Base-by-base conservation (phyloP, 2,888 invertebrate genomes). In the Nycteola revayana region DNA sequence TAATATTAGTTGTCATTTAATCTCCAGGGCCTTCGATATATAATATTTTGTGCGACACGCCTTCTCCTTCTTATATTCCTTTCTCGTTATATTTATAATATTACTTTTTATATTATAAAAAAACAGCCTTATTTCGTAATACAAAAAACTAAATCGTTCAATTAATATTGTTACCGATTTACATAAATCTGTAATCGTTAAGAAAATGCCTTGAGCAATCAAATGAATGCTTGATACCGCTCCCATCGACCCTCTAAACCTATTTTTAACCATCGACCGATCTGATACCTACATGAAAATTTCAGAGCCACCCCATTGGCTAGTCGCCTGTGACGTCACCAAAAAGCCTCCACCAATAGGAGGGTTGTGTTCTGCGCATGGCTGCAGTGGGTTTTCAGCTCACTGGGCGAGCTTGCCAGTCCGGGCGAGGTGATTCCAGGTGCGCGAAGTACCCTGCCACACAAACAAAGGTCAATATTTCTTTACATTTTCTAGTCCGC, bases 181-280 rank as follows among this genome's bases (percentile, higher is more conserved):
- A 45, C 39, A 55, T 48, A 52, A 44, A 34, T 34, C 32, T 28
- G 35, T 10, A 43, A 46, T 42, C 21, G 41, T 42, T 44, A 42
- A 51, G 40, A 43, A 34, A 38, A 29, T 37, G 39, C 33, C 11
- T 36, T 43, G 36, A 45, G 46, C 53, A 46, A 48, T 52, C 47
- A 47, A 51, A 51, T 60, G 52, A 56, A 57, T 53, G 61, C 51
- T 54, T 49, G 49, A 55, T 50, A 46, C 24, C 43, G 43, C 37
- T 34, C 36, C 55, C 47, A 58, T 57, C 60, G 57, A 60, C 64
- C 67, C 55, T 37, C 39, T 45, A 52, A 53, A 68, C 72, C 80
- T 86, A 87, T 85, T 78, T 87, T 83, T 84, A 85, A 78, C 60
- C 48, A 82, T 82, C 83, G 82, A 84, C 78, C 82, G 66, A 57